A percentile compares a stretch with the other conserved stretches of the same genome.
Conservation (phyloP, 2,888 invertebrate species). For the Ormyrus rosae region DNA sequence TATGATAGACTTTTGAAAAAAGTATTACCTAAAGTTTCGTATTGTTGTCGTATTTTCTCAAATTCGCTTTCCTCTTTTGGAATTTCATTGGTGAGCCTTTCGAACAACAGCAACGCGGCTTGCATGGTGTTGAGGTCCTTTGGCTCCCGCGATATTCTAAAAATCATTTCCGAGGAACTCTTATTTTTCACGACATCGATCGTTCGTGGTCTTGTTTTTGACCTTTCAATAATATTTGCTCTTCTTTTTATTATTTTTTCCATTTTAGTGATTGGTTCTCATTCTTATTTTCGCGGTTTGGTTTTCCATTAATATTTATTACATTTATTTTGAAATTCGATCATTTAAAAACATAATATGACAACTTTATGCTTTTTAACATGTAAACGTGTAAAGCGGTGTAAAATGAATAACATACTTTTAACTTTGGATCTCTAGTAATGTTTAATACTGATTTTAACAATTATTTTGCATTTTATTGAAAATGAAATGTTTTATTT, state of each 20-base stretch:
- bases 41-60: conserved; percentile 85
- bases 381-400: too few species aligned
- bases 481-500: too few species aligned
- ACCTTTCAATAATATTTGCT: not conserved
- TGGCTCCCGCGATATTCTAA: conserved; percentile 82
- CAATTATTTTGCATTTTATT: too few species aligned
- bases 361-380: too few species aligned
- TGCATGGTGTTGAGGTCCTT: conserved; percentile 85
- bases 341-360: too few species aligned
- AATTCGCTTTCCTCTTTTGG: conserved; percentile 83
- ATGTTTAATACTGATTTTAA: too few species aligned
- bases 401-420: too few species aligned
- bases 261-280: too few species aligned
- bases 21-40: conserved; percentile 80
- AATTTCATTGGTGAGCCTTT: conserved; percentile 82
- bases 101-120: conserved; percentile 82
- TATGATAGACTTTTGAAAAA: conserved; percentile 40
- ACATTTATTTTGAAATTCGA: too few species aligned
- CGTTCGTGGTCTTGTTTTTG: conserved; percentile 5
- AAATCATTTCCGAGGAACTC: conserved; percentile 55
- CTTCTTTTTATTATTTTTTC: not conserved
- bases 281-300: too few species aligned
- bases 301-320: too few species aligned
- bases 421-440: too few species aligned
- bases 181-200: conserved; percentile 47